Percentiles rank a stretch among this genome's conserved stretches.
Evolutionary conservation across 30 jellyfish, hydroid and myxozoan species (phyloP).

Genomic region (Catostylus mosaicus): DNA sequence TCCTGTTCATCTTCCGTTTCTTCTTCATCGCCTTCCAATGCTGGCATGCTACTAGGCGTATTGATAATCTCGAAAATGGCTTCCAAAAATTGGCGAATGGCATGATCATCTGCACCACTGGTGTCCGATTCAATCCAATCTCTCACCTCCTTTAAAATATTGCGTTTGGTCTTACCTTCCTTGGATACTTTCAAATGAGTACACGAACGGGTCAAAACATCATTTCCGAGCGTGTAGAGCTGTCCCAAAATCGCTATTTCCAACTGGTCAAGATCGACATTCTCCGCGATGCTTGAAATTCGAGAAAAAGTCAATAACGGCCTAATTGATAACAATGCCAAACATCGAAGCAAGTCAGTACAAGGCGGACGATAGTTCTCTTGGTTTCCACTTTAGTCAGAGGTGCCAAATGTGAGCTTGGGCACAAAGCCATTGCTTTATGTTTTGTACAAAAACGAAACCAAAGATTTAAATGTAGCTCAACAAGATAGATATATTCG

Average conservation of each 20-base stretch:
- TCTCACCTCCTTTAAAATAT: slow-evolving; percentile 16
- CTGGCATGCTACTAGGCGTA: slow-evolving; percentile 4
- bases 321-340: not conserved
- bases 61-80: not conserved
- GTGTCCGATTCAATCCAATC: slow-evolving; percentile 5
- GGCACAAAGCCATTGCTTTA: slow-evolving; percentile 37
- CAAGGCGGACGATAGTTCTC: not conserved
- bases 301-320: not conserved
- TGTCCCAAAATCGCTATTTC: slow-evolving; percentile 27
- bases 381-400: slow-evolving; percentile 12
- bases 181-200: not conserved
- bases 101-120: slow-evolving; percentile 8
- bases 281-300: not conserved
- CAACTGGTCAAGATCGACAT: slow-evolving; percentile 22
- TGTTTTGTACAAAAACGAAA: not conserved
- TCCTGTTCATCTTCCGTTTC: slow-evolving; percentile 9
- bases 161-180: slow-evolving; percentile 50
- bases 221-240: slow-evolving; percentile 16
- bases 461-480: not conserved
- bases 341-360: slow-evolving; percentile 4
- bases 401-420: slow-evolving; percentile 43
- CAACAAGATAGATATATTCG: too few species aligned
- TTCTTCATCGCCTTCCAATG: slow-evolving; percentile 21
- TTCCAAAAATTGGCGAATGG: slow-evolving; percentile 22
- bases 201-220: slow-evolving; percentile 11